Conservation (phyloP, 2,113 vertebrate species). For the Thalassoma bifasciatum region DNA sequence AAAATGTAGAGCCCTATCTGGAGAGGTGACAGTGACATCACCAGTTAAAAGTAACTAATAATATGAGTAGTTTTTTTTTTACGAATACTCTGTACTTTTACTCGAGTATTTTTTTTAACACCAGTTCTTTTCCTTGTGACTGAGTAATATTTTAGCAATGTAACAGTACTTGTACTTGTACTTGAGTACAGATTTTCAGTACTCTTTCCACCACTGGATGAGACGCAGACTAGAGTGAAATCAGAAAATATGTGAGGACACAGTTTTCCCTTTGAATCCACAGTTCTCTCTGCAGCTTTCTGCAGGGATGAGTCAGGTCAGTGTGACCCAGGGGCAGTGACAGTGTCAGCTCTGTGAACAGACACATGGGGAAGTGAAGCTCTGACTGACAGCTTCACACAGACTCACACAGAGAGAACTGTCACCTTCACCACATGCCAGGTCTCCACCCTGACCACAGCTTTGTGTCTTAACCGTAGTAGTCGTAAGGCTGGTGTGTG, state of each 20-base stretch:
- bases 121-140: too few relatives aligned
- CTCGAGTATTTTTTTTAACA: too few relatives aligned
- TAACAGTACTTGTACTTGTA: too few relatives aligned
- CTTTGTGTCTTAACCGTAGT: neutral
- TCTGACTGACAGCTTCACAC: slow-evolving; percentile 16
- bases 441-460: neutral
- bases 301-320: neutral
- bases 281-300: too few relatives aligned
- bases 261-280: neutral
- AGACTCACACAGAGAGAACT: neutral
- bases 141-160: too few relatives aligned
- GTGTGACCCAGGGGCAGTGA: neutral
- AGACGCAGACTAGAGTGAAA: neutral
- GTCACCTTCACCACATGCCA: slow-evolving; percentile 25
- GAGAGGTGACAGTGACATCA: too few relatives aligned
- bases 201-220: too few relatives aligned
- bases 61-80: too few relatives aligned
- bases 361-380: slow-evolving; percentile 2
- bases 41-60: too few relatives aligned
- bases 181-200: too few relatives aligned
- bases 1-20: too few relatives aligned
- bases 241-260: neutral
- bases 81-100: too few relatives aligned
- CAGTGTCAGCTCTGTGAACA: slow-evolving; percentile 16
- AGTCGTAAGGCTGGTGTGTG: slow-evolving; percentile 13